Percentiles rank a stretch among this genome's conserved stretches.
phyloP scores from a whole-genome alignment of 2,888 invertebrate species.

The Ichneumoninae sp. region DNA sequence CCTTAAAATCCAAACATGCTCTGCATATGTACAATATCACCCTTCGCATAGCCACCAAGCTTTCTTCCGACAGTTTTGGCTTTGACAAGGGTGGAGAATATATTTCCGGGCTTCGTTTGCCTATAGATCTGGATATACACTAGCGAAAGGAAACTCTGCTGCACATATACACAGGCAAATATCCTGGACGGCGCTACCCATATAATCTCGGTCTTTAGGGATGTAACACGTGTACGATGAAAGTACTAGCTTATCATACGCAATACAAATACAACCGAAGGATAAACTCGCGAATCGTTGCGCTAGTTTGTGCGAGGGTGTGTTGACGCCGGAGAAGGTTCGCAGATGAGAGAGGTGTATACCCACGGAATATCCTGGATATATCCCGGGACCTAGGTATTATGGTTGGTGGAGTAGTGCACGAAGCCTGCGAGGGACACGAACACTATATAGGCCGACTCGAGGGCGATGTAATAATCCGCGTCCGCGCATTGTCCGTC shows the following conservation, averaged over 20 bases:
- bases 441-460: constrained; percentile 54
- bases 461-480: constrained; percentile 83
- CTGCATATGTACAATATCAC: not conserved
- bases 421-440: constrained; percentile 54
- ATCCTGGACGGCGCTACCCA: not conserved
- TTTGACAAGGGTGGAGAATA: constrained; percentile 43
- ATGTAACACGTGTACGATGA: constrained; percentile 20
- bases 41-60: constrained; percentile 16
- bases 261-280: constrained; percentile 50
- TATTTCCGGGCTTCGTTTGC: constrained; percentile 25
- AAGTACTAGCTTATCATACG: constrained; percentile 18
- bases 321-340: constrained; percentile 34
- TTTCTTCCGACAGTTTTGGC: constrained; percentile 36
- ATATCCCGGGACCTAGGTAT: constrained; percentile 45
- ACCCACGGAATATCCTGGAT: constrained; percentile 55
- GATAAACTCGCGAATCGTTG: constrained; percentile 57
- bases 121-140: constrained; percentile 37
- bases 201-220: constrained; percentile 8
- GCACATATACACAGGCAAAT: constrained; percentile 41
- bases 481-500: constrained; percentile 84
- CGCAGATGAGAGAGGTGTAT: constrained; percentile 47
- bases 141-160: constrained; percentile 33
- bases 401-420: constrained; percentile 12
- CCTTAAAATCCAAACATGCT: not conserved
- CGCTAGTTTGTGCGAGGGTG: constrained; percentile 51